These are phyloP conservation scores for Neotoxoptera formosana DNA, from an alignment of 1,140 invertebrate genomes.

Conservation along the genomic window DNA sequence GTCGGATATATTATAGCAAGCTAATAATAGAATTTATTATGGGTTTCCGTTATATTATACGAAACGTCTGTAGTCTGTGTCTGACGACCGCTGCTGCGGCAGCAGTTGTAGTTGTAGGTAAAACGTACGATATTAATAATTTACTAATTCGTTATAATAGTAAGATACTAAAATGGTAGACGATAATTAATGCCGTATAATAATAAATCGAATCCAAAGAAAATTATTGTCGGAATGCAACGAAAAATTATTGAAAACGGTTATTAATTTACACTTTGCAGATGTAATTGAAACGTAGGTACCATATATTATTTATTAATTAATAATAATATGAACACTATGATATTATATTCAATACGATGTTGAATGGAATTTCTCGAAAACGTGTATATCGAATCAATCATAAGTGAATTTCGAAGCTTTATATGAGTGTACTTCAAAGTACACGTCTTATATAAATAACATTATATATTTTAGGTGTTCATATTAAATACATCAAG, in stretches of 20 bases:
- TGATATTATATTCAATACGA: background rate
- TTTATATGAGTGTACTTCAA: background rate
- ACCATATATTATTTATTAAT: background rate
- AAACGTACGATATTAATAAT: background rate
- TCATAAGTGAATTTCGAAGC: background rate
- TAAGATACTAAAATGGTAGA: too few relatives aligned
- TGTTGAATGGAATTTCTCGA: background rate
- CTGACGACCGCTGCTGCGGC: background rate
- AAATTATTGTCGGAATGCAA: constrained; percentile 5
- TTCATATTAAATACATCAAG: background rate
- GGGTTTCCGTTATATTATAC: background rate
- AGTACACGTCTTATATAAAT: background rate
- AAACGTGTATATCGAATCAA: background rate
- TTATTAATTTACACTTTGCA: background rate
- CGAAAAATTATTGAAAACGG: background rate
- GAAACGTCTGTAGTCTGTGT: background rate
- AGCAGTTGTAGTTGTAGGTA: too few relatives aligned
- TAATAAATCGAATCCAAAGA: background rate
- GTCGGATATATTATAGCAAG: background rate
- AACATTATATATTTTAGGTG: background rate
- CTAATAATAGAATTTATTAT: constrained; percentile 5
- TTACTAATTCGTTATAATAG: background rate
- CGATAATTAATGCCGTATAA: background rate
- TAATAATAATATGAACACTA: background rate
- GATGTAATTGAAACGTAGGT: background rate